Evolutionary conservation across 2,888 invertebrate genomes (phyloP), one percentile per base, ranked within the genome.

Genomic region (Drosophila anomalata): DNA sequence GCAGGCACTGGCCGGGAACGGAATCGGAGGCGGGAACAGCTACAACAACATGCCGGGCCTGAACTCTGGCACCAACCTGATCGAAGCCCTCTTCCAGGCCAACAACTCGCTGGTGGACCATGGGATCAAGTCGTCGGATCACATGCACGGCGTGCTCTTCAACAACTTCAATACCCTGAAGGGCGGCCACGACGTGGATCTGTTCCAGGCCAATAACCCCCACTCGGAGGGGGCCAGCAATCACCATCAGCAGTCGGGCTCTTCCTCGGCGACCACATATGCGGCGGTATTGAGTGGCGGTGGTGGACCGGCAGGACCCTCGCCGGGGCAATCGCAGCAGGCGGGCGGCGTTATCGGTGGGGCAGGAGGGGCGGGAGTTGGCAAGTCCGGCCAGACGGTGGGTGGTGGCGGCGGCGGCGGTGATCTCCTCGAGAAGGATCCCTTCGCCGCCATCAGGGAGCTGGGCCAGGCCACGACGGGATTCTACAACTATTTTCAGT

Each of bases 401-500:
- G 61, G 71, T 55, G 87, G 79, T 22, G 51, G 60, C 41, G 72
- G 71, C 53, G 87, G 79, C 17, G 51, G 60, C 39, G 72, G 66
- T 46, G 83, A 88, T 44, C 58, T 73, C 42, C 52, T 90, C 12
- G 92, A 92, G 56, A 91, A 91, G 78, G 93, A 91, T 89, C 93
- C 92, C 14, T 92, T 93, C 86, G 92, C 92, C 50, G 92, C 92
- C 70, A 91, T 93, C 74, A 89, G 93, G 53, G 93, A 93, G 67
- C 85, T 93, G 61, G 93, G 93, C 33, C 92, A 92, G 87, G 91
- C 92, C 80, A 90, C 91, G 73, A 90, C 92, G 73, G 93, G 93
- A 73, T 92, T 93, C 79, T 93, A 93, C 89, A 93, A 93, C 88
- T 93, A 93, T 91, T 94, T 94, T 91, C 93, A 93, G 84, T 93